Percentiles rank a stretch among this genome's conserved stretches.
Conservation (phyloP, 92 coral and sea anemone genomes). For the Bergia puertoricense region DNA sequence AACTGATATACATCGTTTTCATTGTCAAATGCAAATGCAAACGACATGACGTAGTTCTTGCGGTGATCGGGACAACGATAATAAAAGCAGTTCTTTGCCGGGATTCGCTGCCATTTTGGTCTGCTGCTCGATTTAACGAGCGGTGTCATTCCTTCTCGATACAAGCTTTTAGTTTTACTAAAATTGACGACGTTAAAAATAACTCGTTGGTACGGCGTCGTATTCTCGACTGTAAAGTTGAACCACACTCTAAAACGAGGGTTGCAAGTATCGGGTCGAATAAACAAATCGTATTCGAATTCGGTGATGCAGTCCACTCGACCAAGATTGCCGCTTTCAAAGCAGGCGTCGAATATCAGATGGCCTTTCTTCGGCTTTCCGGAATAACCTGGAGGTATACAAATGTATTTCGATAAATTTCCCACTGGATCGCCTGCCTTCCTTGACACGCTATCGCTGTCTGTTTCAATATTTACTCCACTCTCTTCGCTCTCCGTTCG, state of each 20-base stretch:
- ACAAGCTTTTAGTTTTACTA: conserved; percentile 97
- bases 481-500: conserved; percentile 81
- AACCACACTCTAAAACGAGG: conserved; percentile 99
- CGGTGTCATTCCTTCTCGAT: conserved; percentile 99
- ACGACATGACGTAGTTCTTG: conserved; percentile 95
- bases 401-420: conserved; percentile 79
- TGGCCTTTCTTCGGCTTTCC: conserved; percentile 92
- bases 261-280: conserved; percentile 98
- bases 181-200: conserved; percentile 96
- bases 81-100: conserved; percentile 95
- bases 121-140: conserved; percentile 94
- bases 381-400: conserved; percentile 81
- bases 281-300: conserved; percentile 94
- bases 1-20: conserved; percentile 96
- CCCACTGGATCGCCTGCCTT: conserved; percentile 92
- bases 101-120: conserved; percentile 98
- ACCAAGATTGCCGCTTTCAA: conserved; percentile 98
- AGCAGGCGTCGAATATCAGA: conserved; percentile 92
- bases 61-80: conserved; percentile 99
- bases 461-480: conserved; percentile 78
- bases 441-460: conserved; percentile 63
- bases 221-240: conserved; percentile 92
- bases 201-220: conserved; percentile 90
- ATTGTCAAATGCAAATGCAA: conserved; percentile 95
- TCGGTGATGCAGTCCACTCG: conserved; percentile 96